Conservation (phyloP, 2,888 invertebrate genomes). For the Exephanes ischioxanthus region DNA sequence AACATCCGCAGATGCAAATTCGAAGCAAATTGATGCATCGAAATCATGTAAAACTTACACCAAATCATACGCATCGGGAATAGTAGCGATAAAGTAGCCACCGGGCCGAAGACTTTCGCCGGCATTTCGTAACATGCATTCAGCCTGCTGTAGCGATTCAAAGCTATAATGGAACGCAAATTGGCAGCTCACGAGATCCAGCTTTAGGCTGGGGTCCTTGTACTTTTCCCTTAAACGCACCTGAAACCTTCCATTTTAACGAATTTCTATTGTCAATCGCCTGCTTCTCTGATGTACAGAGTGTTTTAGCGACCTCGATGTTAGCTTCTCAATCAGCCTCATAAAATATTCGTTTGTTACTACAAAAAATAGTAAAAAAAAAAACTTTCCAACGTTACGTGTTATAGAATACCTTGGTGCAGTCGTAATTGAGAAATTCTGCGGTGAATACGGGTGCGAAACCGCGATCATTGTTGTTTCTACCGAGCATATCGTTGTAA, state of each 20-base stretch:
- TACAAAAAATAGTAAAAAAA: background rate
- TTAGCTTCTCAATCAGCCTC: background rate
- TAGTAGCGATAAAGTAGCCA: conserved; percentile 98
- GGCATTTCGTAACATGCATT: conserved; percentile 96
- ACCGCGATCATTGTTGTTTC: conserved; percentile 79
- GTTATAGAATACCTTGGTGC: conserved; percentile 89
- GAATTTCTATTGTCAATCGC: conserved; percentile 71
- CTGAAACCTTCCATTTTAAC: conserved; percentile 81
- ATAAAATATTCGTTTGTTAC: background rate
- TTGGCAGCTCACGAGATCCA: conserved; percentile 98
- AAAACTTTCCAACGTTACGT: background rate
- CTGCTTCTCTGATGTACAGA: conserved; percentile 57
- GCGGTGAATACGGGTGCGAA: conserved; percentile 89
- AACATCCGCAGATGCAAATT: background rate
- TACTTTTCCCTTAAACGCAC: conserved; percentile 91
- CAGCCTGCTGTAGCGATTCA: conserved; percentile 94
- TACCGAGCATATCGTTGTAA: conserved; percentile 89
- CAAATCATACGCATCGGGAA: conserved; percentile 97
- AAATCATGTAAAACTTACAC: conserved; percentile 87
- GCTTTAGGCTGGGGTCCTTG: conserved; percentile 90
- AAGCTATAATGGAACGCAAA: conserved; percentile 99
- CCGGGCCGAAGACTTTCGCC: conserved; percentile 95
- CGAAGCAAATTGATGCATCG: background rate
- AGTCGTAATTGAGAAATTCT: conserved; percentile 96
- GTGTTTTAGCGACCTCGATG: conserved; percentile 12